phyloP scores from a whole-genome alignment of 1,140 invertebrate species.

The Schlechtendalia chinensis region DNA sequence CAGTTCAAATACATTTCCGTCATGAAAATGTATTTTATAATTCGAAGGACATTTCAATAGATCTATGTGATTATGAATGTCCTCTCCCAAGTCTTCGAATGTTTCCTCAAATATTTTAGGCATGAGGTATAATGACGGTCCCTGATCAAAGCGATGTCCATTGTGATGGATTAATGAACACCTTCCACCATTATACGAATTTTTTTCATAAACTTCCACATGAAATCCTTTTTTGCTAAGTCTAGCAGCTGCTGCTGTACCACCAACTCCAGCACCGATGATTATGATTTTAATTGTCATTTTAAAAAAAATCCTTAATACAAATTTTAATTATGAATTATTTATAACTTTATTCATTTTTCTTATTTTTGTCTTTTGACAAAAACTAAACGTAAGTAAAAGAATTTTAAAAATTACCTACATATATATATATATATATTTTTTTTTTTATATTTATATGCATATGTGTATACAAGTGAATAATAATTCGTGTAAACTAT shows the following conservation, averaged over 20 bases:
- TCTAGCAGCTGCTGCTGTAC: slow-evolving; percentile 8
- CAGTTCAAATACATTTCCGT: not conserved
- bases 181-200: slow-evolving; percentile 10
- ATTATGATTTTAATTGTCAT: slow-evolving; percentile 16
- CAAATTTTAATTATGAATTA: not conserved
- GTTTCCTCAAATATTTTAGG: slow-evolving; percentile 19
- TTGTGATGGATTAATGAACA: slow-evolving; percentile 18
- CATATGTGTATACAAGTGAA: too few relatives aligned
- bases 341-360: too few relatives aligned
- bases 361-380: too few relatives aligned
- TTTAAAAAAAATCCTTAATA: not conserved
- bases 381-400: too few relatives aligned
- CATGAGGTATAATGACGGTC: slow-evolving; percentile 13
- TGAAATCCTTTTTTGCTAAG: slow-evolving; percentile 32
- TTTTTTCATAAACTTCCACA: slow-evolving; percentile 21
- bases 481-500: too few relatives aligned
- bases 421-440: too few relatives aligned
- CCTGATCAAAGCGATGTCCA: slow-evolving; percentile 22
- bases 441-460: too few relatives aligned
- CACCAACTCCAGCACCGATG: slow-evolving; percentile 11
- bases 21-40: not conserved
- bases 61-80: not conserved
- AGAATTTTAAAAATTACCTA: too few relatives aligned
- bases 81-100: slow-evolving; percentile 3
- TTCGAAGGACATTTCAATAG: not conserved